phyloP scores from a whole-genome alignment of 2,888 invertebrate genomes.

The Limnephilus rhombicus region DNA sequence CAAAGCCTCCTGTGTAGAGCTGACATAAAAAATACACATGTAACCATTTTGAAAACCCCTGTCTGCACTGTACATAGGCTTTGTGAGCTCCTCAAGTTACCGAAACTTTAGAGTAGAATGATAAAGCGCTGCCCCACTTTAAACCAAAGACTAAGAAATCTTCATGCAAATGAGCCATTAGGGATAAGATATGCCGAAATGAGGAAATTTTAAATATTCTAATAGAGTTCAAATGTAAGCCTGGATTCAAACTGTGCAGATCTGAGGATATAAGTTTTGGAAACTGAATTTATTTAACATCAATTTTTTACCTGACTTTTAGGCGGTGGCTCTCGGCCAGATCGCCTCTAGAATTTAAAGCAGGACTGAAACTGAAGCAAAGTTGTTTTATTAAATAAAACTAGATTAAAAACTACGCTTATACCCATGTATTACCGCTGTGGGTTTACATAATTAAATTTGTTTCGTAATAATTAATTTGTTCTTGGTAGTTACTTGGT shows the following conservation, averaged over 20 bases:
- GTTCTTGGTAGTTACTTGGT: background rate
- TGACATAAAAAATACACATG: background rate
- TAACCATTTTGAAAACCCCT: background rate
- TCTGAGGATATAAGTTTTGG: background rate
- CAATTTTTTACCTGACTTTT: background rate
- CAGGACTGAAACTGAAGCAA: background rate
- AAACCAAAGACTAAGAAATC: background rate
- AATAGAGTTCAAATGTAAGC: background rate
- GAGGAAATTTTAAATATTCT: background rate
- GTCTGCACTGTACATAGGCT: background rate
- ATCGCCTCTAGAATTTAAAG: background rate
- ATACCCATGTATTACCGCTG: background rate
- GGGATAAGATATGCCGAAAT: background rate
- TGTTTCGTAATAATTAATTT: background rate
- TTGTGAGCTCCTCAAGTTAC: background rate
- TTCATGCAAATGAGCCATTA: background rate
- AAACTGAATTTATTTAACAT: slow-evolving; percentile 1
- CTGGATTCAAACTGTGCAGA: background rate
- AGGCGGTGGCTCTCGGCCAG: background rate
- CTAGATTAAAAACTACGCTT: background rate
- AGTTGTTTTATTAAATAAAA: background rate
- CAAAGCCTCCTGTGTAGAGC: no score
- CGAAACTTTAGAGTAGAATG: background rate
- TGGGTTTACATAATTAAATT: background rate
- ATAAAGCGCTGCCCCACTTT: background rate